Conservation (phyloP, 2,797 vertebrate species). For the Sebastes trivittatus region DNA sequence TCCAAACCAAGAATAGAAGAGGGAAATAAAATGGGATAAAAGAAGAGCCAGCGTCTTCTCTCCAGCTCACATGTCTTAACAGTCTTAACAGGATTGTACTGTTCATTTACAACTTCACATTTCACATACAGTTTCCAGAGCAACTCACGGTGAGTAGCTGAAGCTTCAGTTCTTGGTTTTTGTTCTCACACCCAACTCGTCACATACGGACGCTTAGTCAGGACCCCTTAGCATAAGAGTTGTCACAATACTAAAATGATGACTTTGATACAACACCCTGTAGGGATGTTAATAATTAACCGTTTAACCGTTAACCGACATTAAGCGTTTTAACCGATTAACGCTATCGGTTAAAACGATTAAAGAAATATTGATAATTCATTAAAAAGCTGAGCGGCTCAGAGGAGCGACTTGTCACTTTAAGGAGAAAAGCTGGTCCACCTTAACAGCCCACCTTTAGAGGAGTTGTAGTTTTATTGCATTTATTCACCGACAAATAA, state of each 20-base stretch:
- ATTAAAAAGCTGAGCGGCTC: too few relatives aligned
- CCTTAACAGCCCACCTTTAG: too few relatives aligned
- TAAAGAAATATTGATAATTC: too few relatives aligned
- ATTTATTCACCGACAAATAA: too few relatives aligned
- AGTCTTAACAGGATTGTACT: not conserved
- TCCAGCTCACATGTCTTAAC: not conserved
- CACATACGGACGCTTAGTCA: not conserved
- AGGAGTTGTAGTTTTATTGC: too few relatives aligned
- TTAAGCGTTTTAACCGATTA: too few relatives aligned
- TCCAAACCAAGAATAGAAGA: not conserved
- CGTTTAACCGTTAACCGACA: too few relatives aligned
- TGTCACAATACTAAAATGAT: not conserved
- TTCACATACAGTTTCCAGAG: not conserved
- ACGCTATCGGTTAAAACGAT: too few relatives aligned
- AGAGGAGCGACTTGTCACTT: too few relatives aligned
- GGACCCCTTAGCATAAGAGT: not conserved
- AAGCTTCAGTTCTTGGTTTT: not conserved
- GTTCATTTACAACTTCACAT: slow-evolving; percentile 1
- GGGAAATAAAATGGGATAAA: slow-evolving; percentile 15
- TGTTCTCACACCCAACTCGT: not conserved
- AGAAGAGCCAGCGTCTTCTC: not conserved
- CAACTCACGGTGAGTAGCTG: not conserved
- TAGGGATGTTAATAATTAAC: too few relatives aligned
- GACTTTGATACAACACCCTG: not conserved
- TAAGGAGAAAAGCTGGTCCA: too few relatives aligned